These are phyloP conservation scores for Okapia johnstoni DNA, from an alignment of 2,113 vertebrate species.

Conservation along the genomic window DNA sequence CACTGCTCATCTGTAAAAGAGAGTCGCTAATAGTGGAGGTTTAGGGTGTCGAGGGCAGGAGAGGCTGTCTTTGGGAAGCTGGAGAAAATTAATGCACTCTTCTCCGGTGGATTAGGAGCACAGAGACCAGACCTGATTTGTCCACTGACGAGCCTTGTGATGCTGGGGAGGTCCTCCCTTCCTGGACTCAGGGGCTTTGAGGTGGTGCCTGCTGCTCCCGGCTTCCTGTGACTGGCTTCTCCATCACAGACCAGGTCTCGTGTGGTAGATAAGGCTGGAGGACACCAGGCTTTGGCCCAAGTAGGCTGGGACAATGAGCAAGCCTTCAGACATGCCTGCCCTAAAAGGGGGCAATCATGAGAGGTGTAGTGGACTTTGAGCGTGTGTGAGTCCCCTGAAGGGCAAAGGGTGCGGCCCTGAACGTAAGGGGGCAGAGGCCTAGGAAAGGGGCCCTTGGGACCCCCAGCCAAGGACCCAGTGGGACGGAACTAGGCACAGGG, in stretches of 20 bases:
- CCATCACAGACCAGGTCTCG: neutral
- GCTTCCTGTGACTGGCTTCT: neutral
- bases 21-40: neutral
- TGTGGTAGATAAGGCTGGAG: neutral
- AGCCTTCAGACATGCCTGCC: neutral
- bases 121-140: neutral
- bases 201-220: neutral
- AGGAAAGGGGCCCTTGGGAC: neutral
- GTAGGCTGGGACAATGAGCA: neutral
- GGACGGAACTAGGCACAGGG: neutral
- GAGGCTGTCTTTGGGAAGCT: neutral
- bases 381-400: neutral
- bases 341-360: neutral
- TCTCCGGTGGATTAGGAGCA: neutral
- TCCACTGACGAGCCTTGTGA: neutral
- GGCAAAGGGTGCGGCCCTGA: neutral
- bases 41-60: neutral
- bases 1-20: neutral
- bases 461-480: accelerated
- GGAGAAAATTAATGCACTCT: too few relatives aligned
- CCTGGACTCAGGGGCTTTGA: neutral
- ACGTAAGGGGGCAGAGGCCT: neutral
- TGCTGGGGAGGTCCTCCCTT: neutral
- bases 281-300: neutral
- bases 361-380: neutral